A percentile compares a stretch with the other conserved stretches of the same genome.
Evolutionary conservation across 2,888 invertebrate genomes (phyloP).

Genomic region (Macrophya alboannulata): DNA sequence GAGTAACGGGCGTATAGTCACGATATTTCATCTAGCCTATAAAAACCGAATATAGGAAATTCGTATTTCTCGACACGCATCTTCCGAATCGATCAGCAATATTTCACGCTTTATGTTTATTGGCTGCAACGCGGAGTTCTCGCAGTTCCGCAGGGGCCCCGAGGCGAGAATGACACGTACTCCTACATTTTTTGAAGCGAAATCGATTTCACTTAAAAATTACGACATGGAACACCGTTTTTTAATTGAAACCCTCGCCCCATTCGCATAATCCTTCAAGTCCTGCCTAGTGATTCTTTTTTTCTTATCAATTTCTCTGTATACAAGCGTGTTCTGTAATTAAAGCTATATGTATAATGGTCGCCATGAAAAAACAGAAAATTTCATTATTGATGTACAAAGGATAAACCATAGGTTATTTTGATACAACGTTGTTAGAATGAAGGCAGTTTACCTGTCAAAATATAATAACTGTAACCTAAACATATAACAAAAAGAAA

Average conservation of each 20-base stretch:
- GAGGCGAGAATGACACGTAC: slow-evolving; percentile 11
- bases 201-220: slow-evolving; percentile 46
- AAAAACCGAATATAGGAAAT: slow-evolving; percentile 57
- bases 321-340: too few relatives aligned
- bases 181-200: slow-evolving; percentile 10
- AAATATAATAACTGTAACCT: neutral
- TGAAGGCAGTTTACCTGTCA: neutral
- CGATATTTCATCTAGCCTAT: slow-evolving; percentile 57
- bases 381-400: neutral
- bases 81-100: slow-evolving; percentile 71
- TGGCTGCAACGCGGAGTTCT: slow-evolving; percentile 64
- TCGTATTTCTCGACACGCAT: slow-evolving; percentile 58
- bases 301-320: neutral
- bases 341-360: too few relatives aligned
- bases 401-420: neutral
- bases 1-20: slow-evolving; percentile 18
- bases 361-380: neutral
- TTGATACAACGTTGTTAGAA: neutral
- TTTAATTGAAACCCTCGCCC: neutral
- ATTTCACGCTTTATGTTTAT: slow-evolving; percentile 74
- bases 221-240: neutral
- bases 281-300: neutral
- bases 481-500: slow-evolving; percentile 12
- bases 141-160: neutral
- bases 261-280: neutral